These are phyloP conservation scores for Lagocephalus sceleratus DNA, from an alignment of 2,797 vertebrate species.

Conservation along the genomic window DNA sequence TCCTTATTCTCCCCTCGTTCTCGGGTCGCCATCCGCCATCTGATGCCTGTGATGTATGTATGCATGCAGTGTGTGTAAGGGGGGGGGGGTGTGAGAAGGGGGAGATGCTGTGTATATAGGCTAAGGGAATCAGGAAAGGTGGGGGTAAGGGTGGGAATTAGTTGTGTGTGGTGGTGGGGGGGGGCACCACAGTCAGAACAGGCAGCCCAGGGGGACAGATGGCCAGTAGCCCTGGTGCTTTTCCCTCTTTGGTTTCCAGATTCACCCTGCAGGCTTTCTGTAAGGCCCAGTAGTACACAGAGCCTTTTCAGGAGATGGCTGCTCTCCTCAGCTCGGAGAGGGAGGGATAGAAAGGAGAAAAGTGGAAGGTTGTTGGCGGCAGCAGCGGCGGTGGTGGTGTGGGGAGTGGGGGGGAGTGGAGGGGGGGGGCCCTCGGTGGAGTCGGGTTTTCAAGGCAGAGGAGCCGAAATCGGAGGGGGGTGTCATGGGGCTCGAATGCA, in stretches of 20 bases:
- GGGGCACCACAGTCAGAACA: conserved; percentile 61
- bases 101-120: conserved; percentile 70
- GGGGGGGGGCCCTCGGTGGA: conserved; percentile 47
- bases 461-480: conserved; percentile 44
- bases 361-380: conserved; percentile 1
- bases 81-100: conserved; percentile 33
- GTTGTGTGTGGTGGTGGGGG: conserved; percentile 48
- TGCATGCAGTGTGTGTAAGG: conserved; percentile 50
- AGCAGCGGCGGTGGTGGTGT: no score
- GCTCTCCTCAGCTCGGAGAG: conserved; percentile 59
- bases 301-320: conserved; percentile 78
- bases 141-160: conserved; percentile 72
- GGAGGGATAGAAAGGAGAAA: conserved; percentile 40
- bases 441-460: conserved; percentile 47
- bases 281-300: conserved; percentile 80
- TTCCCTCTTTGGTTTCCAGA: conserved; percentile 78
- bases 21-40: conserved; percentile 46
- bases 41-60: conserved; percentile 53
- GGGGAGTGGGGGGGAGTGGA: conserved; percentile 5
- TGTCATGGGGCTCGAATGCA: conserved; percentile 85
- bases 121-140: conserved; percentile 67
- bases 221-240: conserved; percentile 79
- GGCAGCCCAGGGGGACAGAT: conserved; percentile 88
- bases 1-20: conserved; percentile 54
- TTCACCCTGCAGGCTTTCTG: conserved; percentile 85